phyloP scores from a whole-genome alignment of 2,113 vertebrate species.

The Peromyscus californicus region DNA sequence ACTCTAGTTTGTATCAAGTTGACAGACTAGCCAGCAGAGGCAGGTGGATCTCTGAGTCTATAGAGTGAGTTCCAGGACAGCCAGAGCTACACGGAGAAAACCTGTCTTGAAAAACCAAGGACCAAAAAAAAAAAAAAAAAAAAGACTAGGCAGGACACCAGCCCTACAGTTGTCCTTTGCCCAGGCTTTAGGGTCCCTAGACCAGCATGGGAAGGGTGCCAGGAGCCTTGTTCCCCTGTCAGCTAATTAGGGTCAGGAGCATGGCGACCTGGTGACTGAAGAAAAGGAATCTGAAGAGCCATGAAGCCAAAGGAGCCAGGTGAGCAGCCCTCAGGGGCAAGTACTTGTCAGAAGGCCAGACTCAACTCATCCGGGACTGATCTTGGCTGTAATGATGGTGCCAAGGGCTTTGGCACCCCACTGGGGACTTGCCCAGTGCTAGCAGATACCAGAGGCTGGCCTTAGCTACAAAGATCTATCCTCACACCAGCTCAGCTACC shows the following conservation, averaged over 20 bases:
- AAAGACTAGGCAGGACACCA: not conserved
- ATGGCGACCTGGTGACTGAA: not conserved
- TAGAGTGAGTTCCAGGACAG: not conserved
- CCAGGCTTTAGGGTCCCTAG: not conserved
- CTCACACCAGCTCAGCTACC: not conserved
- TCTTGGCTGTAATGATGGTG: fast-evolving
- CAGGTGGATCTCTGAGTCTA: not conserved
- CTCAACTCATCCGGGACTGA: not conserved
- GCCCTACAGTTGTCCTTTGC: not conserved
- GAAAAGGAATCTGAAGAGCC: not conserved
- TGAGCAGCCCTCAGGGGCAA: fast-evolving
- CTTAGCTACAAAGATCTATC: not conserved
- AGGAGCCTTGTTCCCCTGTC: not conserved
- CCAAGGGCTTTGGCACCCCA: not conserved
- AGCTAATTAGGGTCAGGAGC: not conserved
- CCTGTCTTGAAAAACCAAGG: not conserved
- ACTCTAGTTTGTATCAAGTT: not conserved
- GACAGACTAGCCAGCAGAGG: not conserved
- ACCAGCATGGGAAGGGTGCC: not conserved
- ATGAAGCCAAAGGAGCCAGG: not conserved
- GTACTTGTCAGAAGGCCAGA: fast-evolving
- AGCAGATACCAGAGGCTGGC: not conserved
- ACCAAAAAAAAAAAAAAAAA: too few relatives aligned
- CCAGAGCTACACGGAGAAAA: not conserved
- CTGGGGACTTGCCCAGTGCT: fast-evolving